Conservation (phyloP, 2,113 vertebrate species). For the Gulo gulo region DNA sequence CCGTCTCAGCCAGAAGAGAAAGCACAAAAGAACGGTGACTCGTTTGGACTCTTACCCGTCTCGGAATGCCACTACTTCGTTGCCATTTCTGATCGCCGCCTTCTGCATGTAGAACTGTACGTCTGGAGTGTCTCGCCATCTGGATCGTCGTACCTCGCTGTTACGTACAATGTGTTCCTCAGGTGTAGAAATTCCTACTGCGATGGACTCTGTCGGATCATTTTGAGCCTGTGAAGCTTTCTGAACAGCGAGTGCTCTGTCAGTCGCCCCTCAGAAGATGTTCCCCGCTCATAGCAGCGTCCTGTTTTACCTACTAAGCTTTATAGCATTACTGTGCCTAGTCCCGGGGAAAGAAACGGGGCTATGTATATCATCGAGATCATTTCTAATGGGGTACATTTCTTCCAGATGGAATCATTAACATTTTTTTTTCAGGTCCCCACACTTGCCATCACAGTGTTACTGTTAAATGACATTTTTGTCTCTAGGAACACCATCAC, state of each 20-base stretch:
- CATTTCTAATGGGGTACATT: slow-evolving; percentile 52
- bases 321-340: slow-evolving; percentile 5
- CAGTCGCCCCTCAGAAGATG: background rate
- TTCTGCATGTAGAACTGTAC: slow-evolving; percentile 38
- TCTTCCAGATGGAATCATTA: slow-evolving; percentile 28
- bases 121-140: slow-evolving; percentile 47
- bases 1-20: background rate
- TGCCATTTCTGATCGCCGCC: slow-evolving; percentile 46
- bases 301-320: background rate
- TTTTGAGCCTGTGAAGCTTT: slow-evolving; percentile 46
- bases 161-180: slow-evolving; percentile 77
- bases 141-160: slow-evolving; percentile 57
- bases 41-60: slow-evolving; percentile 1
- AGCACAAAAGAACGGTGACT: background rate
- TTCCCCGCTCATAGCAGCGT: background rate
- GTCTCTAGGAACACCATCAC: background rate
- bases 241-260: background rate
- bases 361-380: background rate
- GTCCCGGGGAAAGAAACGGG: background rate
- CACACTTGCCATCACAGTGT: background rate
- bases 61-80: background rate
- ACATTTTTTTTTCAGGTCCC: background rate
- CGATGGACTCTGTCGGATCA: background rate
- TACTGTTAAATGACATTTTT: background rate
- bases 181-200: slow-evolving; percentile 67